A percentile compares a stretch with the other conserved stretches of the same genome.
Conservation (phyloP, 1,140 invertebrate genomes). For the Druon quercuslanigerum region DNA sequence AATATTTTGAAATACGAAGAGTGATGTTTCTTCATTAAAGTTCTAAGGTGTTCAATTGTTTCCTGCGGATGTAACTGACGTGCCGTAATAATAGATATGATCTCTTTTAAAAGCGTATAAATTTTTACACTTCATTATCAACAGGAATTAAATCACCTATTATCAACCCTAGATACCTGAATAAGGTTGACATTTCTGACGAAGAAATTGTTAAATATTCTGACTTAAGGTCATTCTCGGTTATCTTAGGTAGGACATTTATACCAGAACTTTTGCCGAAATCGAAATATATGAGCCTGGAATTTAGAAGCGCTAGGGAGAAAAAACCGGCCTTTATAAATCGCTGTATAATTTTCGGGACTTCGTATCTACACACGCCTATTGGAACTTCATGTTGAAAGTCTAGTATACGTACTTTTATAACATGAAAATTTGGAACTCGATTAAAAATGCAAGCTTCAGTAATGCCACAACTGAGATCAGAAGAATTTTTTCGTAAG, state of each 20-base stretch:
- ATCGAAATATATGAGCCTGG: no score
- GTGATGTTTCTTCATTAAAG: no score
- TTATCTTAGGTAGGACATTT: no score
- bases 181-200: slow-evolving; percentile 48
- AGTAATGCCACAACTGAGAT: slow-evolving; percentile 41
- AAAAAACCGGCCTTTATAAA: slow-evolving; percentile 35
- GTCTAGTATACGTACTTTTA: no score
- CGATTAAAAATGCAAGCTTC: slow-evolving; percentile 51
- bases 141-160: slow-evolving; percentile 42
- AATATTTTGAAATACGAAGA: no score
- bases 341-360: slow-evolving; percentile 43
- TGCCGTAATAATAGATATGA: slow-evolving; percentile 42
- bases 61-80: no score
- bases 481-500: slow-evolving; percentile 43
- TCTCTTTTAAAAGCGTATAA: slow-evolving; percentile 39
- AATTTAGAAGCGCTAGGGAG: no score
- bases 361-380: slow-evolving; percentile 46
- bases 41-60: no score
- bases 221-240: slow-evolving; percentile 42
- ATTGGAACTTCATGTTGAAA: no score
- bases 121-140: slow-evolving; percentile 47
- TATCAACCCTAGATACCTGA: slow-evolving; percentile 52
- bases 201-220: slow-evolving; percentile 43
- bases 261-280: no score
- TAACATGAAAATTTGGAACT: slow-evolving; percentile 46